A percentile compares a stretch with the other conserved stretches of the same genome.
These are phyloP conservation scores for Clarias fuscus DNA, from an alignment of 2,797 vertebrate species.

Conservation along the genomic window DNA sequence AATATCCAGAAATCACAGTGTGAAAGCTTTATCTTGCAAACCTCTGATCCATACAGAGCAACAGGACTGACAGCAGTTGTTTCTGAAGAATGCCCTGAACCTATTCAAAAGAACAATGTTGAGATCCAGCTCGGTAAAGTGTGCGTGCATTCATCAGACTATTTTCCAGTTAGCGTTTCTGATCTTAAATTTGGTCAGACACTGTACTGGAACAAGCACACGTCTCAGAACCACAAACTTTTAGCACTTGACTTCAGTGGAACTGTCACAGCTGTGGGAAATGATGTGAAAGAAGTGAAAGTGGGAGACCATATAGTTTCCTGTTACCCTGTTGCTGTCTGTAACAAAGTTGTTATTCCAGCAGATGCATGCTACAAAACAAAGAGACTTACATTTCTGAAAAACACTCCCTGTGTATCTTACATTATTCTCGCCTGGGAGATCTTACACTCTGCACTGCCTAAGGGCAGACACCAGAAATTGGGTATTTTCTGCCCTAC, in stretches of 20 bases:
- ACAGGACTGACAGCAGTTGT: slow-evolving; percentile 68
- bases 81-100: slow-evolving; percentile 22
- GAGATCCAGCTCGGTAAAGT: slow-evolving; percentile 76
- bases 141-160: slow-evolving; percentile 83
- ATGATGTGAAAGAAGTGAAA: slow-evolving; percentile 69
- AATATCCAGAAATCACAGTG: slow-evolving; percentile 41
- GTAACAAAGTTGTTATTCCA: slow-evolving; percentile 72
- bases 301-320: slow-evolving; percentile 78
- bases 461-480: slow-evolving; percentile 62
- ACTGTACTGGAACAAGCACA: slow-evolving; percentile 79
- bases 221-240: slow-evolving; percentile 70
- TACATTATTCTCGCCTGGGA: slow-evolving; percentile 81
- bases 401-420: slow-evolving; percentile 78
- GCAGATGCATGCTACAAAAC: slow-evolving; percentile 75
- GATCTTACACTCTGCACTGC: slow-evolving; percentile 71
- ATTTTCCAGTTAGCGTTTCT: slow-evolving; percentile 80
- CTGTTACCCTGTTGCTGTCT: slow-evolving; percentile 78
- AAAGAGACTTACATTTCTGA: slow-evolving; percentile 72
- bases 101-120: slow-evolving; percentile 61
- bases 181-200: slow-evolving; percentile 74
- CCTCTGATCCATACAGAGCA: slow-evolving; percentile 72
- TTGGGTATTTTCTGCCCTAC: slow-evolving; percentile 67
- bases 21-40: slow-evolving; percentile 72
- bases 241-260: slow-evolving; percentile 82
- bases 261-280: slow-evolving; percentile 74